Conservation (phyloP, 2,888 invertebrate species). For the Macroteleia sp. region DNA sequence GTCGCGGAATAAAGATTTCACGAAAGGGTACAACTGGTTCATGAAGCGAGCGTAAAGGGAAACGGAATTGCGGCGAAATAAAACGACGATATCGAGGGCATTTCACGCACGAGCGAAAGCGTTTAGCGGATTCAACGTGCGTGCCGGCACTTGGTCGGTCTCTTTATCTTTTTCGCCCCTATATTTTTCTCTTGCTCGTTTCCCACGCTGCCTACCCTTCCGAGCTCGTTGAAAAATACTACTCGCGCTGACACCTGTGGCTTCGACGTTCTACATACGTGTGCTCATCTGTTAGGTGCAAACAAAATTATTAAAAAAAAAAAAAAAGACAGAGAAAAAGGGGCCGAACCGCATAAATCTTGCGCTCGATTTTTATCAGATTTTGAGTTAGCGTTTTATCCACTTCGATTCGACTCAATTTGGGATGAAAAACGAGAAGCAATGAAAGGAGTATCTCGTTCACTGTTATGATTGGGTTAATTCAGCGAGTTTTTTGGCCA, state of each 20-base stretch:
- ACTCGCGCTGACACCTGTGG: slow-evolving; percentile 84
- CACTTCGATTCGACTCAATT: slow-evolving; percentile 15
- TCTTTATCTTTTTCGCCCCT: slow-evolving; percentile 68
- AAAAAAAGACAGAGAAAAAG: neutral
- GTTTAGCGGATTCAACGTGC: slow-evolving; percentile 84
- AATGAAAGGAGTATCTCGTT: neutral
- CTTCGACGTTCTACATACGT: slow-evolving; percentile 83
- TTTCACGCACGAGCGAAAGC: slow-evolving; percentile 84
- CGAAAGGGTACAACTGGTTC: slow-evolving; percentile 42
- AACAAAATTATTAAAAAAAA: slow-evolving; percentile 40
- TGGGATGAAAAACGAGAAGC: neutral
- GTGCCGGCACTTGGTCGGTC: slow-evolving; percentile 79
- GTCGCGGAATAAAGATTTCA: slow-evolving; percentile 51
- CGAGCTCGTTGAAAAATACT: slow-evolving; percentile 83
- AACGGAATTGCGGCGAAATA: slow-evolving; percentile 80
- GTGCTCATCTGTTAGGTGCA: slow-evolving; percentile 58
- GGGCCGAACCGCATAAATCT: slow-evolving; percentile 7
- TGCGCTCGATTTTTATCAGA: slow-evolving; percentile 19
- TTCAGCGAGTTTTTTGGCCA: neutral
- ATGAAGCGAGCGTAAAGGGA: too few species aligned
- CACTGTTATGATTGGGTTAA: neutral
- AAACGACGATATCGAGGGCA: slow-evolving; percentile 84
- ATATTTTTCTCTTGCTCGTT: slow-evolving; percentile 69
- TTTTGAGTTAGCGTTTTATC: slow-evolving; percentile 21
- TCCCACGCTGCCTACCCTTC: slow-evolving; percentile 74